Percentiles rank a stretch among this genome's conserved stretches.
These are phyloP conservation scores for Petrolisthes cinctipes DNA, from an alignment of 2,888 invertebrate species.

Conservation along the genomic window DNA sequence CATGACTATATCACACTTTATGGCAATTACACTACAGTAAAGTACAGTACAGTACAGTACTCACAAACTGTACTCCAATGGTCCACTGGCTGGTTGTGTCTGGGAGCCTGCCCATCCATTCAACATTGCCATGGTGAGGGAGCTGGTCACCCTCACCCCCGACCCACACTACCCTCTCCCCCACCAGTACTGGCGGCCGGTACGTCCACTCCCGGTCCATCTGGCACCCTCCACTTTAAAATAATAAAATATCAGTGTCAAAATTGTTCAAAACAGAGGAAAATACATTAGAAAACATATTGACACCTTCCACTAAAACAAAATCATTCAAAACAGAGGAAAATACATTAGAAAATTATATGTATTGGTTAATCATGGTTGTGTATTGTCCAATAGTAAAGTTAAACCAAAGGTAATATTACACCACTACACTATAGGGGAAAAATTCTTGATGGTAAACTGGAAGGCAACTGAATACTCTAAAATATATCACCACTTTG, in stretches of 20 bases:
- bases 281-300: too few species aligned
- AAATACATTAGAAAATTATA: too few species aligned
- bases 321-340: too few species aligned
- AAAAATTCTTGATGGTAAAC: too few species aligned
- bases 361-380: too few species aligned
- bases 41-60: neutral
- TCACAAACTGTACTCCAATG: slow-evolving; percentile 48
- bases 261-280: too few species aligned
- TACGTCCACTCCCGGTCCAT: slow-evolving; percentile 56
- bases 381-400: too few species aligned
- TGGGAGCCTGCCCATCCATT: slow-evolving; percentile 48
- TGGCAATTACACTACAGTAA: neutral
- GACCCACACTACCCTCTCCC: slow-evolving; percentile 54
- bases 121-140: slow-evolving; percentile 41
- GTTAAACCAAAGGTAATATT: too few species aligned
- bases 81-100: slow-evolving; percentile 42
- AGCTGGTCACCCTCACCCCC: slow-evolving; percentile 22
- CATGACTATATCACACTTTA: neutral
- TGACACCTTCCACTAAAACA: too few species aligned
- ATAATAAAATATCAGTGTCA: neutral
- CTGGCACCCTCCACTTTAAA: slow-evolving; percentile 4
- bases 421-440: too few species aligned
- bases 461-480: too few species aligned
- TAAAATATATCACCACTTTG: too few species aligned
- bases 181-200: slow-evolving; percentile 47